Evolutionary conservation across 2,797 vertebrate species (phyloP).

Genomic region (Kryptopterus vitreolus): DNA sequence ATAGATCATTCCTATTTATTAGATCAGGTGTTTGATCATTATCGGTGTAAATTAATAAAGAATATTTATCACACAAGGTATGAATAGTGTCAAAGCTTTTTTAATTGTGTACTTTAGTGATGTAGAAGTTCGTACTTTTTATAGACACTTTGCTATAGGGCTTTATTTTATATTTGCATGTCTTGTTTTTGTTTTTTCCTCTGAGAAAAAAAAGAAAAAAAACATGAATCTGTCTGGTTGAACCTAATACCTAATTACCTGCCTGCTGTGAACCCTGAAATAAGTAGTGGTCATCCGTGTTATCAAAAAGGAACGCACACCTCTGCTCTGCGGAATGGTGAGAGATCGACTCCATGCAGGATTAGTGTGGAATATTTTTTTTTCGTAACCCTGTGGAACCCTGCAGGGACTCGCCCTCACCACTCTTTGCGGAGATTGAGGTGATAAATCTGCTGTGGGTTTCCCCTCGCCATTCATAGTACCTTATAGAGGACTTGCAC

Average conservation of each 20-base stretch:
- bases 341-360: not conserved
- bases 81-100: not conserved
- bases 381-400: no score
- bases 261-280: not conserved
- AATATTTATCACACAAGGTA: not conserved
- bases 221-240: not conserved
- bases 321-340: not conserved
- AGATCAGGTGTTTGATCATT: not conserved
- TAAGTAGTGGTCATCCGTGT: not conserved
- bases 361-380: not conserved
- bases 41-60: not conserved
- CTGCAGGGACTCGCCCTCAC: not conserved
- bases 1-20: not conserved
- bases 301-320: not conserved
- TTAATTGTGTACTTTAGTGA: not conserved
- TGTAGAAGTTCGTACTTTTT: not conserved
- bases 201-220: not conserved
- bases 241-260: not conserved
- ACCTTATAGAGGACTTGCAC: not conserved
- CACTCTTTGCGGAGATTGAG: not conserved
- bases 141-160: not conserved
- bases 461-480: not conserved
- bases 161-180: not conserved
- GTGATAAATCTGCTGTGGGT: slow-evolving; percentile 4
- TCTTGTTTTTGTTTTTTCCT: not conserved